phyloP scores from a whole-genome alignment of 1,140 invertebrate species.

The Meloidogyne chitwoodi region DNA sequence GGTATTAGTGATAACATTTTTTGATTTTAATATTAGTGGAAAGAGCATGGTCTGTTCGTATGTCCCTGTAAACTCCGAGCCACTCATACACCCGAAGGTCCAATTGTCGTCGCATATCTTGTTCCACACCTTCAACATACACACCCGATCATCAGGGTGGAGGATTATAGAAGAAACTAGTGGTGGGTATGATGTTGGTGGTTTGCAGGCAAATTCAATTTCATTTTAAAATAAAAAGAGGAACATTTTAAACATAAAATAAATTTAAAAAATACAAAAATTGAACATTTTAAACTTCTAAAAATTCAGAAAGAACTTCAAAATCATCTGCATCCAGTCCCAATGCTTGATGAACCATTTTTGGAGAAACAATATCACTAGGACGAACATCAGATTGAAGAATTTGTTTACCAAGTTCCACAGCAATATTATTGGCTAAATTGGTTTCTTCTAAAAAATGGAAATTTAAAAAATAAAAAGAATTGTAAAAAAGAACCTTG shows the following conservation, averaged over 20 bases:
- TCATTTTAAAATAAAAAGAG: too few species aligned
- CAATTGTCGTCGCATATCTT: too few species aligned
- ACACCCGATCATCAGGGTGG: too few species aligned
- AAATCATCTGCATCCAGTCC: constrained; percentile 34
- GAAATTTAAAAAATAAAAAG: neutral
- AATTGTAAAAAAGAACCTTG: neutral
- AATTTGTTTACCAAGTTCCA: constrained; percentile 12
- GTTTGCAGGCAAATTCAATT: too few species aligned
- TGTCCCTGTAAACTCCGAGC: too few species aligned
- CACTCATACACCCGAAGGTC: too few species aligned
- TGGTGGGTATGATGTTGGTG: too few species aligned
- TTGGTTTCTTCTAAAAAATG: constrained; percentile 7
- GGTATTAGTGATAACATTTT: too few species aligned
- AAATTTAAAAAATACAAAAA: neutral
- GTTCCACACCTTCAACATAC: too few species aligned
- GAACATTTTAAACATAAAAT: neutral
- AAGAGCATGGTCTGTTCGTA: too few species aligned
- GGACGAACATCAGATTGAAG: constrained; percentile 17
- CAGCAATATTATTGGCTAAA: constrained; percentile 20
- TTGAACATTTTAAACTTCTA: neutral
- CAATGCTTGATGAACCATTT: constrained; percentile 27
- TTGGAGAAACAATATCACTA: constrained; percentile 5
- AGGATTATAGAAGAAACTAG: too few species aligned
- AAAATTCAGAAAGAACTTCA: constrained; percentile 32
- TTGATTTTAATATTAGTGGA: too few species aligned